These are phyloP conservation scores for Lepidochrysops patricia DNA, from an alignment of 2,888 invertebrate genomes.

Conservation along the genomic window DNA sequence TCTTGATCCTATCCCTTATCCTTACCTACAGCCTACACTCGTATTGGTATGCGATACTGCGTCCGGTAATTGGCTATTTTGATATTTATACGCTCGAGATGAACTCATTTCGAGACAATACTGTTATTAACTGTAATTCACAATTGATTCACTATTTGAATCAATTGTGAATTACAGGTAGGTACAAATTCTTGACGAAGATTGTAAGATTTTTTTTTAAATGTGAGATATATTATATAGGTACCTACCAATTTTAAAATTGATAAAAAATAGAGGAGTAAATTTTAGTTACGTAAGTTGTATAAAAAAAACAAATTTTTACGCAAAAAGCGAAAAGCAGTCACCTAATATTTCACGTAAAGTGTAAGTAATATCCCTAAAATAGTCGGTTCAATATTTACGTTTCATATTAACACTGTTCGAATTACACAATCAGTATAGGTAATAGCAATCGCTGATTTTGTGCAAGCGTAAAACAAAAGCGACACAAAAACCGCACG, in stretches of 20 bases:
- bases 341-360: too few species aligned
- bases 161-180: too few species aligned
- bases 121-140: too few species aligned
- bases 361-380: too few species aligned
- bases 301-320: too few species aligned
- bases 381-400: neutral
- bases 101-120: neutral
- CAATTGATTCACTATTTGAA: too few species aligned
- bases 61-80: slow-evolving; percentile 5
- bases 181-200: too few species aligned
- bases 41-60: slow-evolving; percentile 26
- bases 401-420: neutral
- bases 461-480: neutral
- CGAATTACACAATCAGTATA: neutral
- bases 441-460: neutral
- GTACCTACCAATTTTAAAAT: too few species aligned
- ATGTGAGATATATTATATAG: too few species aligned
- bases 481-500: slow-evolving; percentile 31
- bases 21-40: slow-evolving; percentile 25
- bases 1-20: slow-evolving; percentile 21
- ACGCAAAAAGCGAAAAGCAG: too few species aligned
- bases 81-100: neutral
- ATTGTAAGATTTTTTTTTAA: too few species aligned
- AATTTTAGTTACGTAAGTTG: too few species aligned
- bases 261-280: neutral